phyloP scores from a whole-genome alignment of 2,888 invertebrate genomes.

The Fragum whitleyi region DNA sequence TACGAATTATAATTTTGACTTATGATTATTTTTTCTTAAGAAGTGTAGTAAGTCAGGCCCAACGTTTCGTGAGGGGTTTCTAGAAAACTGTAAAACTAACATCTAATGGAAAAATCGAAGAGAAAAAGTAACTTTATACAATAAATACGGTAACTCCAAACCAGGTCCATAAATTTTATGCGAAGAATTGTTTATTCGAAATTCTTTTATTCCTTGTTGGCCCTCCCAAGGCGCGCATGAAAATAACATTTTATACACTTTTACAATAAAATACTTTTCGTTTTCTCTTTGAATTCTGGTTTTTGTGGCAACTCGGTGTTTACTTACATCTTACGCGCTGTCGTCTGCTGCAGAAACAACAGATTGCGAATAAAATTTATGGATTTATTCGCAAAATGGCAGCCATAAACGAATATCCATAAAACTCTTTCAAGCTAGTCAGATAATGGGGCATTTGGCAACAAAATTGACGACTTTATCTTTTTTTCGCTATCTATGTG shows the following conservation, averaged over 20 bases:
- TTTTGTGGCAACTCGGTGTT: constrained; percentile 51
- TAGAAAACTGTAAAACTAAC: background rate
- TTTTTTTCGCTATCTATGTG: no score
- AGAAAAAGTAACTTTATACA: constrained; percentile 24
- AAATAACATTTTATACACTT: constrained; percentile 59
- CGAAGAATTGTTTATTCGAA: constrained; percentile 54
- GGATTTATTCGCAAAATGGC: constrained; percentile 51
- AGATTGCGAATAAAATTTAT: constrained; percentile 59
- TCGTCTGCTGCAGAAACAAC: constrained; percentile 54
- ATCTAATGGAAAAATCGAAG: constrained; percentile 1
- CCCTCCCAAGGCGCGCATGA: constrained; percentile 50
- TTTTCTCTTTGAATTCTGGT: constrained; percentile 53
- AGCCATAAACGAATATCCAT: constrained; percentile 18
- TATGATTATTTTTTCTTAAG: no score
- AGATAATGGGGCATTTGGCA: background rate
- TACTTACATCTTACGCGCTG: constrained; percentile 47
- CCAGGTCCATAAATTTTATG: constrained; percentile 45
- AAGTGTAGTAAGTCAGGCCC: no score
- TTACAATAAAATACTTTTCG: constrained; percentile 39
- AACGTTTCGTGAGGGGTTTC: background rate
- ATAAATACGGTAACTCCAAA: constrained; percentile 20
- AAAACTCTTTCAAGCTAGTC: constrained; percentile 16
- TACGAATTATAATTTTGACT: no score
- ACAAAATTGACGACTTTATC: constrained; percentile 9
- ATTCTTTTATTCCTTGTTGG: constrained; percentile 61